A percentile compares a stretch with the other conserved stretches of the same genome.
Evolutionary conservation across 2,113 vertebrate species (phyloP).

Genomic region (Antechinus flavipes): DNA sequence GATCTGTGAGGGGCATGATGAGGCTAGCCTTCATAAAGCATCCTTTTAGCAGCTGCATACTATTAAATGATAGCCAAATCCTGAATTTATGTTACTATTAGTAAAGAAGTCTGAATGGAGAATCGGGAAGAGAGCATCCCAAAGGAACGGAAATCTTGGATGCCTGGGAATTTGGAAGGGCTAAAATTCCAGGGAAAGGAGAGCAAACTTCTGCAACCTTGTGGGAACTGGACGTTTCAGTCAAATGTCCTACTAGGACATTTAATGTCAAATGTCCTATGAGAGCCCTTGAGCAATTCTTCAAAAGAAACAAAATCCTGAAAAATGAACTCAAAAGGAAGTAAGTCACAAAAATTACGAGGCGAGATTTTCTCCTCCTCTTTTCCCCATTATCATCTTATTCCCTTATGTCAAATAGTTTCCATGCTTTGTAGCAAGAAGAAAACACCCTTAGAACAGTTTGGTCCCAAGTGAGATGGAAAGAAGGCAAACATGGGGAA

Average conservation of each 20-base stretch:
- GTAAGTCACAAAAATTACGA: background rate
- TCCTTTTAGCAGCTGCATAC: background rate
- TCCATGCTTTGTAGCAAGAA: background rate
- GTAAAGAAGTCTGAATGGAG: background rate
- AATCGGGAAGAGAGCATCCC: background rate
- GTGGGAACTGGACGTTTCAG: too few relatives aligned
- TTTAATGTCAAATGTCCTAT: too few relatives aligned
- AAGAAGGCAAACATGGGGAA: background rate
- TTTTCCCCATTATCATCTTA: background rate
- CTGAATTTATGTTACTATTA: background rate
- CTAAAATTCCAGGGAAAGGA: background rate
- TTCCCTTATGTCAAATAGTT: background rate
- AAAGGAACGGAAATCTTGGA: background rate
- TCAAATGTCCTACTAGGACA: too few relatives aligned
- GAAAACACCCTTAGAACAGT: background rate
- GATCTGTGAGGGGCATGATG: background rate
- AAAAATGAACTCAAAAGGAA: background rate
- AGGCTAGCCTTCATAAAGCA: background rate
- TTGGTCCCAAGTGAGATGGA: background rate
- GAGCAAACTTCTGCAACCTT: background rate
- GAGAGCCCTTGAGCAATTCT: background rate
- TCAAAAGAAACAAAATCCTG: background rate
- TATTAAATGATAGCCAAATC: background rate
- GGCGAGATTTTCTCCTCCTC: conserved; percentile 7
- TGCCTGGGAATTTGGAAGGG: background rate